Percentiles rank a stretch among this genome's conserved stretches.
Conservation (phyloP, 2,888 invertebrate genomes). For the Andrena camellia region DNA sequence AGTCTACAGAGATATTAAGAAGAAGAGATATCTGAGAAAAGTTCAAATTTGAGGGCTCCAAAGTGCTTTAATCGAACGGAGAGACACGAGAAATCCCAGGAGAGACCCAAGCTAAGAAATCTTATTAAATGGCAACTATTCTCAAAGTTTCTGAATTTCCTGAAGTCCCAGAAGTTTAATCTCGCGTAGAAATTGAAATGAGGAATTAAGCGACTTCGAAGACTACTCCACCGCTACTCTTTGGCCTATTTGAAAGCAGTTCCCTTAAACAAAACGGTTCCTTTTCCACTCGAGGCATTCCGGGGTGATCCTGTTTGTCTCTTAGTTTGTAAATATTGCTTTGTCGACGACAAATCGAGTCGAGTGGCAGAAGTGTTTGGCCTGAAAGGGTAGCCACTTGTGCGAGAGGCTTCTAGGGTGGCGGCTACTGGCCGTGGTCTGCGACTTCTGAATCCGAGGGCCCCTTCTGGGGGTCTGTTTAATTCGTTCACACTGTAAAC, state of each 20-base stretch:
- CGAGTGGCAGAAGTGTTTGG: conserved; percentile 33
- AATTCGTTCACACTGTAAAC: conserved; percentile 69
- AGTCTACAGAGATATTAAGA: no score
- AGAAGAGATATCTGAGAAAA: no score
- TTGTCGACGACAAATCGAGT: conserved; percentile 22
- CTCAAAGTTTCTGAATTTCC: no score
- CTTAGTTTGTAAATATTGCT: conserved; percentile 45
- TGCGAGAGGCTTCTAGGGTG: conserved; percentile 19
- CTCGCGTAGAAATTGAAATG: not conserved
- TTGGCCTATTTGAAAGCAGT: not conserved
- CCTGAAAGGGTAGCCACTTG: conserved; percentile 11
- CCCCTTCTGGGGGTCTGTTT: conserved; percentile 70
- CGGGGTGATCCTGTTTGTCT: conserved; percentile 16
- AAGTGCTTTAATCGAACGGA: no score
- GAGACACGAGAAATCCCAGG: no score
- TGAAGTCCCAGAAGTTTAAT: not conserved
- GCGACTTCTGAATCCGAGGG: conserved; percentile 59
- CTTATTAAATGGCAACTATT: no score
- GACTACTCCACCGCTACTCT: not conserved
- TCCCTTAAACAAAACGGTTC: not conserved
- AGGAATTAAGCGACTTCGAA: not conserved
- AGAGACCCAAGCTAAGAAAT: no score
- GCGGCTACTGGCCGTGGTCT: conserved; percentile 38
- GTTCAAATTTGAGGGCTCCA: no score
- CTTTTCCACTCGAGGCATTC: not conserved